Evolutionary conservation across 2,113 vertebrate species (phyloP).

Genomic region (Embiotoca jacksoni): DNA sequence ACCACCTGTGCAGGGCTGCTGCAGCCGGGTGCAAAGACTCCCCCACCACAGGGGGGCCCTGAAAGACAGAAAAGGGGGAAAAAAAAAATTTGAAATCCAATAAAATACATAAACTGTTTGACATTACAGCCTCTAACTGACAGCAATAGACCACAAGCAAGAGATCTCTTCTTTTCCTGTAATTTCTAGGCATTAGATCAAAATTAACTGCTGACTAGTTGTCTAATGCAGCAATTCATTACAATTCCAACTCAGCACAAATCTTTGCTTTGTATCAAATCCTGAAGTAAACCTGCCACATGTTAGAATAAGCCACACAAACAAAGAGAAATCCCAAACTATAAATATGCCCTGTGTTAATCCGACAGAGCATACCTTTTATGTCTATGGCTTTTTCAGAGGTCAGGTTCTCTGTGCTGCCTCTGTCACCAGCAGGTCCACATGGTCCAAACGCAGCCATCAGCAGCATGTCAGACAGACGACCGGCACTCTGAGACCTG

Average conservation of each 20-base stretch:
- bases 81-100: neutral
- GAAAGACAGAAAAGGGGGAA: conserved; percentile 13
- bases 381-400: conserved; percentile 92
- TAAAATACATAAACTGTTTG: neutral
- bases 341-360: neutral
- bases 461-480: conserved; percentile 94
- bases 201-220: too few species aligned
- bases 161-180: too few species aligned
- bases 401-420: conserved; percentile 91
- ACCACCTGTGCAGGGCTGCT: conserved; percentile 91
- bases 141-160: too few species aligned
- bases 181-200: neutral
- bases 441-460: conserved; percentile 95
- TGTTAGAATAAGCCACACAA: too few species aligned
- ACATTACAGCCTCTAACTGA: neutral
- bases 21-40: conserved; percentile 83
- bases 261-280: too few species aligned
- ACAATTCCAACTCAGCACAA: too few species aligned
- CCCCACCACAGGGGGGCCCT: conserved; percentile 88
- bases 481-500: conserved; percentile 94
- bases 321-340: too few species aligned
- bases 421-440: conserved; percentile 85
- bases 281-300: too few species aligned
- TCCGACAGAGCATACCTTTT: conserved; percentile 78
- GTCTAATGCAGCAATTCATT: too few species aligned